Base-by-base conservation (phyloP, 2,888 invertebrate genomes). In the Chymomyza caudatula region DNA sequence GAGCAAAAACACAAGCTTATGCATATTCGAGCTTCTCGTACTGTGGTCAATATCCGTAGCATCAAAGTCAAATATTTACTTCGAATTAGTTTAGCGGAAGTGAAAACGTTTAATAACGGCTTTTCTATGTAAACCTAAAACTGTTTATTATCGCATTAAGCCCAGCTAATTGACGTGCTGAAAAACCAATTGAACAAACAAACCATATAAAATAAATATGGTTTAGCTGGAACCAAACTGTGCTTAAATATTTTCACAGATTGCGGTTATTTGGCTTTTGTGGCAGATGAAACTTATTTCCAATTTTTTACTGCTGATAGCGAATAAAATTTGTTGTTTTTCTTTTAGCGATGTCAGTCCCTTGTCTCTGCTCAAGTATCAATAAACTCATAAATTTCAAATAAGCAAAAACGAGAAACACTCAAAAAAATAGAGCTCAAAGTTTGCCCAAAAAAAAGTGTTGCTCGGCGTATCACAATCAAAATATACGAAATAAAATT, bases 321-420 rank as follows among this genome's bases (percentile, higher is more conserved):
- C 29, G 29, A 2, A 11, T 11, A 37, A 37, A 37, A 37, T 13
- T 2, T 37, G 29, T 37, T 37, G 11, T 37, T 37, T 37, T 37
- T 37, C 11, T 11, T 37, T 37, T 37, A 37, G 11, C 29, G 29
- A 11, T 37, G 29, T 37, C 29, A 37, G 29, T 37, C 29, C 29
- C 29, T 37, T 37, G 29, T 37, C 29, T 37, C 29, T 37, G 29
- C 47, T 6, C 51, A 69, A 69, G 76, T 78, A 84, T 80, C 84
- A 84, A 84, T 84, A 81, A 84, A 69, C 84, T 65, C 84, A 84
- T 78, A 79, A 79, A 79, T 78, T 78, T 65, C 37, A 71, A 69
- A 37, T 37, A 37, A 37, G 29, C 29, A 37, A 8, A 37, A 37
- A 37, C 2, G 11, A 11, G 11, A 37, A 37, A 25, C 25, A 8